Evolutionary conservation across 1,140 invertebrate genomes (phyloP).

Genomic region (Trachymyrmex septentrionalis): DNA sequence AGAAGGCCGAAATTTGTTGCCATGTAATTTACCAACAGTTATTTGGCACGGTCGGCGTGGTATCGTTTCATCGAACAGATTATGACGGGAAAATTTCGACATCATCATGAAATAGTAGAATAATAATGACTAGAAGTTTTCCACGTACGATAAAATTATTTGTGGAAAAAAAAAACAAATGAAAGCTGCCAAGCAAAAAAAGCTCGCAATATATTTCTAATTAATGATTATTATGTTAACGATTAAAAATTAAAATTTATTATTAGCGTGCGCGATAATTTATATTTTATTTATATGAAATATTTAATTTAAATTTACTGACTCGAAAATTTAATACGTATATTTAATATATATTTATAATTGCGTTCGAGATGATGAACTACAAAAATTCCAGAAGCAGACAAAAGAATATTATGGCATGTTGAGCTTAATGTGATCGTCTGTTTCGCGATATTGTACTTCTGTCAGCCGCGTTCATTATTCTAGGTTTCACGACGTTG

Average conservation of each 20-base stretch:
- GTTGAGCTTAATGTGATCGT: slow-evolving; percentile 45
- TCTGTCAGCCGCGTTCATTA: slow-evolving; percentile 39
- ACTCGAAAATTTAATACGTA: neutral
- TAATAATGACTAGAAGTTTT: slow-evolving; percentile 25
- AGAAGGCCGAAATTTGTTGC: slow-evolving; percentile 12
- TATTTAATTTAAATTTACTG: neutral
- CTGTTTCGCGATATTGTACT: slow-evolving; percentile 43
- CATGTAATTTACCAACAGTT: slow-evolving; percentile 11
- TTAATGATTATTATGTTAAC: neutral
- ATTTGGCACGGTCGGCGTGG: slow-evolving; percentile 3
- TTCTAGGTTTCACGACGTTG: neutral
- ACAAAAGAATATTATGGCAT: slow-evolving; percentile 16
- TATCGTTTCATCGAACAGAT: neutral
- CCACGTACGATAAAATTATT: neutral
- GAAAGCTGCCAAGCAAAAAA: neutral
- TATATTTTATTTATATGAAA: neutral
- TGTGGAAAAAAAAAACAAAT: neutral
- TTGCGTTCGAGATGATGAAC: neutral
- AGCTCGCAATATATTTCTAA: neutral
- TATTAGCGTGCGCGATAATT: neutral
- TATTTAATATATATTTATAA: slow-evolving; percentile 3
- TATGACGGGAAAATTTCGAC: slow-evolving; percentile 13
- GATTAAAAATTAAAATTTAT: neutral
- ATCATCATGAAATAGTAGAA: neutral
- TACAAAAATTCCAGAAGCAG: neutral